These are phyloP conservation scores for Hemibagrus wyckioides DNA, from an alignment of 2,113 vertebrate genomes.

Conservation along the genomic window DNA sequence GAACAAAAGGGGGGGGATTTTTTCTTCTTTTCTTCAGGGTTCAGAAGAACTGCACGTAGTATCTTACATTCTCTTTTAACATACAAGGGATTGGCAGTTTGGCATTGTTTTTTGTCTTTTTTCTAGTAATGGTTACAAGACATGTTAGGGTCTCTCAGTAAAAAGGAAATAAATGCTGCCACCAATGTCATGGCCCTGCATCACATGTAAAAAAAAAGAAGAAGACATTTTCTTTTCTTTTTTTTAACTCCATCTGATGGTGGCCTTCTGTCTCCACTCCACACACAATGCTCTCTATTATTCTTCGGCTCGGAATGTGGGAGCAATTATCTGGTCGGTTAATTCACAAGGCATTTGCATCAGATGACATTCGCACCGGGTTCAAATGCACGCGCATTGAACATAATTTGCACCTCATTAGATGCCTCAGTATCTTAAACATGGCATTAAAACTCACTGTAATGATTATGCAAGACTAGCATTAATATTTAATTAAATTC, in stretches of 20 bases:
- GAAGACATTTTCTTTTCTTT: no score
- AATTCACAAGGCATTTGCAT: background rate
- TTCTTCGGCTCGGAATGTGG: background rate
- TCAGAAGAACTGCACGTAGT: background rate
- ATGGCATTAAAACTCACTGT: background rate
- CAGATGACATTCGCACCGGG: background rate
- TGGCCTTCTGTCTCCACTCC: background rate
- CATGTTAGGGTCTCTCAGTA: background rate
- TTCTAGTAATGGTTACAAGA: background rate
- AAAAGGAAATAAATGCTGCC: background rate
- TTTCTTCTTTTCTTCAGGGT: no score
- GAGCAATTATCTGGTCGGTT: conserved; percentile 2
- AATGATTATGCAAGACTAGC: background rate
- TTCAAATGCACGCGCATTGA: background rate
- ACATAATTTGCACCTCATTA: background rate
- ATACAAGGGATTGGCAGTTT: background rate
- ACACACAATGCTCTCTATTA: background rate
- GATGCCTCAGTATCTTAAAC: background rate
- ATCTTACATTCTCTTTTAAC: background rate
- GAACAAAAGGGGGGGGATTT: background rate
- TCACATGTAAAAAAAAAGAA: background rate
- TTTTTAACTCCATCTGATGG: background rate
- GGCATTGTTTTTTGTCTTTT: background rate
- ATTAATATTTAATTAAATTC: background rate
- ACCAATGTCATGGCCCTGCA: background rate